Base-by-base conservation (phyloP, 2,888 invertebrate genomes). In the Thymelicus lineola region DNA sequence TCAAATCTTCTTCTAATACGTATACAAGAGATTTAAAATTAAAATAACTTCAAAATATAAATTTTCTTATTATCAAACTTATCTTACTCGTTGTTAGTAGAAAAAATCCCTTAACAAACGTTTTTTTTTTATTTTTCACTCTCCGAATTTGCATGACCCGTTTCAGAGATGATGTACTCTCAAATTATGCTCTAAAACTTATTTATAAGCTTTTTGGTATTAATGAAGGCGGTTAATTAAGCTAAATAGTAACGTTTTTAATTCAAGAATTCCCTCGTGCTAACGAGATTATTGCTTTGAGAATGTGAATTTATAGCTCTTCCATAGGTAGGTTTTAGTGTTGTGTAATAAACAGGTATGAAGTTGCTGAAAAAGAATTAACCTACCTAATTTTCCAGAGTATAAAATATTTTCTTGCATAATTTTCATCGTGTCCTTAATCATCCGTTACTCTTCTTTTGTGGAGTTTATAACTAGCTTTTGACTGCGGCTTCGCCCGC, bases 101-200 rank as follows among this genome's bases (percentile, higher is more conserved):
- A 46, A 6, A 48, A 46, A 36, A 36, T 35, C 17, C 58, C 4
- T 84, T 88, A 88, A 87, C 90, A 92, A 93, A 88, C 82, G 89
- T n/a, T n/a, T n/a, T n/a, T 85, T 85, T 93, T 93, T 91, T 91
- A 90, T 91, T 92, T 91, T 90, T 81, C 85, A 86, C 83, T 79
- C 82, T 81, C 81, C 83, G 86, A 91, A 93, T 93, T 93, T 91
- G 90, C 93, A 93, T 91, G 90, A 89, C 85, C 87, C 89, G 89
- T 87, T 91, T 83, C 86, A 87, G 88, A 89, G 86, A 89, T 91
- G 90, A 91, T 91, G 86, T 86, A 88, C 88, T 87, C 77, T 82
- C 79, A 87, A 88, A 91, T 91, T 90, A 90, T 90, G 82, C 86
- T 83, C 79, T 81, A 81, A 83, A 86, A 86, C 81, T 86, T 87